Evolutionary conservation across 2,797 vertebrate species (phyloP).

Genomic region (Amblyraja radiata): DNA sequence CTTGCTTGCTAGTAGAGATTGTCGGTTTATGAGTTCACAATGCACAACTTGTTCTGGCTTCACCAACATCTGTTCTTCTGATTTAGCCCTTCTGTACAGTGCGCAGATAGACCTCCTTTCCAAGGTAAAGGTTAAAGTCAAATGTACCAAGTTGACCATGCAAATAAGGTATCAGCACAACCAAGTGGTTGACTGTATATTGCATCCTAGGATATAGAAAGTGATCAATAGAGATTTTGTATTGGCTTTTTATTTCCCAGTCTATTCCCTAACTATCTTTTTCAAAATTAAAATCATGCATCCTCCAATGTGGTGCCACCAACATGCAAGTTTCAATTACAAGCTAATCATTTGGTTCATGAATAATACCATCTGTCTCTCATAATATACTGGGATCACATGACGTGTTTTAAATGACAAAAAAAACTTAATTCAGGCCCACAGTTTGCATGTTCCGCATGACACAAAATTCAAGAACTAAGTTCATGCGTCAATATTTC

Average conservation of each 20-base stretch:
- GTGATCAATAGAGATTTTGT: background rate
- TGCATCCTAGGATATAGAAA: background rate
- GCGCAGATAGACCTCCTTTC: background rate
- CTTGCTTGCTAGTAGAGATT: too few relatives aligned
- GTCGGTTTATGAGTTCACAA: too few relatives aligned
- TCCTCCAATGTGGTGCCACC: background rate
- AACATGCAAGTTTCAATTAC: background rate
- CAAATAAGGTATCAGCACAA: slow-evolving; percentile 14
- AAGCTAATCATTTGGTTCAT: background rate
- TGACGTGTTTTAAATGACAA: background rate
- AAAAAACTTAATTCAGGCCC: background rate
- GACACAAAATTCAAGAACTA: background rate
- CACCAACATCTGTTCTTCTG: too few relatives aligned
- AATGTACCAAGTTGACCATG: background rate
- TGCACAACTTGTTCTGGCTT: too few relatives aligned
- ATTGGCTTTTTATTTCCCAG: background rate
- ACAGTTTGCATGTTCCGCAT: background rate
- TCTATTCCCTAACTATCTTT: background rate
- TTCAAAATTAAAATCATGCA: background rate
- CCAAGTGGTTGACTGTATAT: background rate
- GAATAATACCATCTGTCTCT: too few relatives aligned
- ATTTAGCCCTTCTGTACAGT: background rate
- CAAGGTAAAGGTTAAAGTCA: background rate
- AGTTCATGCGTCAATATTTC: background rate
- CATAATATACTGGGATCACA: background rate